Conservation (phyloP, 2,797 vertebrate genomes). For the Euphonia xanthogaster region DNA sequence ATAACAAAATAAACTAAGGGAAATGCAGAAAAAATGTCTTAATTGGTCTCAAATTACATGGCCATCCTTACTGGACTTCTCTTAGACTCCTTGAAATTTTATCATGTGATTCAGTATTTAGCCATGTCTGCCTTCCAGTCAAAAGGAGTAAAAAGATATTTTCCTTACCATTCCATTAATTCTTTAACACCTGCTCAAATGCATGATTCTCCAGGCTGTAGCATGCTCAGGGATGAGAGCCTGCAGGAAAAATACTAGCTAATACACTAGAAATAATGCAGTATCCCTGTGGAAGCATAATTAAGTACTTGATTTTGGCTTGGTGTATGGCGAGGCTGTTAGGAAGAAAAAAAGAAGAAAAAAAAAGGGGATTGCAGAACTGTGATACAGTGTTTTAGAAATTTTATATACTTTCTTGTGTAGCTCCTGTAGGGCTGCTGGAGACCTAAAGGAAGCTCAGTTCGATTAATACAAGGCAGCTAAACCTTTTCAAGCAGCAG, state of each 20-base stretch:
- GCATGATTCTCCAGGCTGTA: not conserved
- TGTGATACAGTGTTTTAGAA: not conserved
- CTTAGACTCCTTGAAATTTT: not conserved
- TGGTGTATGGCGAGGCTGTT: not conserved
- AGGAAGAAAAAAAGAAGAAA: not conserved
- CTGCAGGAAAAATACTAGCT: not conserved
- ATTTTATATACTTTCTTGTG: not conserved
- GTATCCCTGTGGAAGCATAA: not conserved
- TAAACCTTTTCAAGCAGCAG: conserved; percentile 13
- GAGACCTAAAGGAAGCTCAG: not conserved
- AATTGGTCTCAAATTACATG: not conserved
- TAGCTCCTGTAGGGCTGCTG: not conserved
- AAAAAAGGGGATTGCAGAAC: not conserved
- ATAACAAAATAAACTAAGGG: not conserved
- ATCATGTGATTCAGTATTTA: not conserved
- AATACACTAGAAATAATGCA: not conserved
- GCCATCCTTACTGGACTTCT: not conserved
- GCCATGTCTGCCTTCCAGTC: not conserved
- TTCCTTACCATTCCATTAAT: not conserved
- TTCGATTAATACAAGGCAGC: not conserved
- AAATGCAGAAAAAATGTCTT: not conserved
- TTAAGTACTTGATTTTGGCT: not conserved
- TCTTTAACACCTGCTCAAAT: not conserved
- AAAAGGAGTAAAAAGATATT: not conserved
- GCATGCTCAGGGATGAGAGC: not conserved